Conservation (phyloP, 2,888 invertebrate genomes). For the Ichneumoninae sp. region DNA sequence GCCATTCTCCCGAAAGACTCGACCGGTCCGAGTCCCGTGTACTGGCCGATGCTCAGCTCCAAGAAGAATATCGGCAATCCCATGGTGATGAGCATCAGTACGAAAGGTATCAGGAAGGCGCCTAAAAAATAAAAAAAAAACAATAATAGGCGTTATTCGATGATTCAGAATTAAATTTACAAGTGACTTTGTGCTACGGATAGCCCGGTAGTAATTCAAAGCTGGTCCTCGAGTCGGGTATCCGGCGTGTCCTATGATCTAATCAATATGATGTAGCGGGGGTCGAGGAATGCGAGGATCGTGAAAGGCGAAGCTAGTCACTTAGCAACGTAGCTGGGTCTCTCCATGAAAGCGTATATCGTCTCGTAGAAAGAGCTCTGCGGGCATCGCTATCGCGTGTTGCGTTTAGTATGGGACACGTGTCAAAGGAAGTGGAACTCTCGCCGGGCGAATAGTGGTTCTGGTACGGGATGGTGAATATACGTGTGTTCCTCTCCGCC, state of each 20-base stretch:
- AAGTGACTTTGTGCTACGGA: background rate
- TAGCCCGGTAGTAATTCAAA: background rate
- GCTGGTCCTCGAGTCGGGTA: background rate
- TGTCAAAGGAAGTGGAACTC: constrained; percentile 42
- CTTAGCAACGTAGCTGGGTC: constrained; percentile 1
- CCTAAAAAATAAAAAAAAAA: constrained; percentile 85
- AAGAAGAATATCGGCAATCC: constrained; percentile 93
- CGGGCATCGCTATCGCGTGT: constrained; percentile 2
- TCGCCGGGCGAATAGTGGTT: constrained; percentile 21
- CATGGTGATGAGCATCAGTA: constrained; percentile 90
- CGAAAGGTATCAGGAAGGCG: constrained; percentile 91
- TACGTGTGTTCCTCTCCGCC: background rate
- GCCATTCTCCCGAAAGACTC: constrained; percentile 88
- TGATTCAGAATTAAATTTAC: background rate
- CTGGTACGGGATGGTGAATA: background rate
- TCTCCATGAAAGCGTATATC: background rate
- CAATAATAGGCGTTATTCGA: background rate
- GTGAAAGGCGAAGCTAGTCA: constrained; percentile 11
- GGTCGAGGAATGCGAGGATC: constrained; percentile 10
- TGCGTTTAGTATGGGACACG: constrained; percentile 8
- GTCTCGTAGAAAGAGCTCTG: background rate
- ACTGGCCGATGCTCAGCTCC: constrained; percentile 93
- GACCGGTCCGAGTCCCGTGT: constrained; percentile 90
- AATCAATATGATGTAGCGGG: background rate
- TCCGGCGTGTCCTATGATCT: background rate